A percentile compares a stretch with the other conserved stretches of the same genome.
Evolutionary conservation across 2,797 vertebrate genomes (phyloP).

Genomic region (Coregonus ussuriensis): DNA sequence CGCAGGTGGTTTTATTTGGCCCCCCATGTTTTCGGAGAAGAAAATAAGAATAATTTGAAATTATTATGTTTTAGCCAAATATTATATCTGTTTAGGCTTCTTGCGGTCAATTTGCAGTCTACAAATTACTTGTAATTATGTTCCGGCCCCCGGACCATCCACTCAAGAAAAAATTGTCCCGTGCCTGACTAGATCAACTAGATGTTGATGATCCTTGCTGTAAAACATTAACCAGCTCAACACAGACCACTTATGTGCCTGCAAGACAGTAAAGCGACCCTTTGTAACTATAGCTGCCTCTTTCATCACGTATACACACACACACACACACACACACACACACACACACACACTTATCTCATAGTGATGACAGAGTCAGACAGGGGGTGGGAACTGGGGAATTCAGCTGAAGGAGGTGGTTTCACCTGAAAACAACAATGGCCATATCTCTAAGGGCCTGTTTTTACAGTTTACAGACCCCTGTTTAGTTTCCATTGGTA

Average conservation of each 20-base stretch:
- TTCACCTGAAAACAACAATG: slow-evolving; percentile 1
- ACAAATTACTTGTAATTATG: no score
- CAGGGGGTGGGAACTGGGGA: neutral
- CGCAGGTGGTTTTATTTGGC: no score
- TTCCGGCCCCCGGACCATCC: no score
- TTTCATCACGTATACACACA: neutral
- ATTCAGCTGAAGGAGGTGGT: slow-evolving; percentile 1
- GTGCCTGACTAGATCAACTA: no score
- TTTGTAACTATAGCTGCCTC: neutral
- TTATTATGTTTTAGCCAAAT: no score
- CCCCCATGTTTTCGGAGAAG: no score
- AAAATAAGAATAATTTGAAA: no score
- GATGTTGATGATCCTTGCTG: no score
- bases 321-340: neutral
- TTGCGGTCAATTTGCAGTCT: no score
- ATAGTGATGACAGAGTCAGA: slow-evolving; percentile 6
- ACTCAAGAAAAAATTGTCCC: no score
- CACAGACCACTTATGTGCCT: neutral
- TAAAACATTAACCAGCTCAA: neutral
- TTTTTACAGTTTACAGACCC: neutral
- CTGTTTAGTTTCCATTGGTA: neutral
- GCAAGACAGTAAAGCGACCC: neutral
- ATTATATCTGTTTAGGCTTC: no score
- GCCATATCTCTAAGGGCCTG: neutral
- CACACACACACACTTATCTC: neutral